A percentile compares a stretch with the other conserved stretches of the same genome.
Evolutionary conservation across 2,797 vertebrate genomes (phyloP).

Genomic region (Channallabes apus): DNA sequence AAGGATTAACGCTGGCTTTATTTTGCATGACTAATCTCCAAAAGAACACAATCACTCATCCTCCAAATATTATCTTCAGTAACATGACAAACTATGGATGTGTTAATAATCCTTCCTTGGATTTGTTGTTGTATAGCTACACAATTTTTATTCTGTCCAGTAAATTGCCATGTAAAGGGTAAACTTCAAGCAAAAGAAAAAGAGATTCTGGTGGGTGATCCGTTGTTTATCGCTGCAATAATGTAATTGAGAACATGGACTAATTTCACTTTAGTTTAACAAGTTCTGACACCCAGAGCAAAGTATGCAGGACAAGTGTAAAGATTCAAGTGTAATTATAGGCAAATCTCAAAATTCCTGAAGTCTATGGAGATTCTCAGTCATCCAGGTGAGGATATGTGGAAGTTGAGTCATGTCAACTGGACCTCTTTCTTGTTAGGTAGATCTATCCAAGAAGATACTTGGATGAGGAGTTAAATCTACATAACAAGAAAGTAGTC

Average conservation of each 20-base stretch:
- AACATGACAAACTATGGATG: neutral
- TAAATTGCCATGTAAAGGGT: neutral
- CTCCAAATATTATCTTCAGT: neutral
- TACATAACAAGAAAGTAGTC: too few relatives aligned
- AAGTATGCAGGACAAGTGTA: neutral
- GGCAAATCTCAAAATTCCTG: neutral
- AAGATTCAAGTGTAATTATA: neutral
- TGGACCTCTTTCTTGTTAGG: too few relatives aligned
- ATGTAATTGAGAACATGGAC: neutral
- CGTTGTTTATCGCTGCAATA: neutral
- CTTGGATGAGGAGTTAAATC: too few relatives aligned
- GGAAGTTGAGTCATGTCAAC: too few relatives aligned
- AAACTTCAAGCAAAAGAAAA: neutral
- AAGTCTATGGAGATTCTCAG: too few relatives aligned
- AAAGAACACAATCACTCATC: neutral
- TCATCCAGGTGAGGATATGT: too few relatives aligned
- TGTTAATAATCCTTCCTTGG: too few relatives aligned
- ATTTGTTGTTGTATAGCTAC: too few relatives aligned
- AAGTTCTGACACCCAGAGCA: neutral
- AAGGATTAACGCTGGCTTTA: conserved; percentile 50
- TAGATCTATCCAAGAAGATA: too few relatives aligned
- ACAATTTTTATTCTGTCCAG: too few relatives aligned
- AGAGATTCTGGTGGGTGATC: neutral
- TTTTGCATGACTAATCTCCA: neutral
- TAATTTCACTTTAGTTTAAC: neutral